Evolutionary conservation across 2,888 invertebrate genomes (phyloP).

Genomic region (Acleris cristana): DNA sequence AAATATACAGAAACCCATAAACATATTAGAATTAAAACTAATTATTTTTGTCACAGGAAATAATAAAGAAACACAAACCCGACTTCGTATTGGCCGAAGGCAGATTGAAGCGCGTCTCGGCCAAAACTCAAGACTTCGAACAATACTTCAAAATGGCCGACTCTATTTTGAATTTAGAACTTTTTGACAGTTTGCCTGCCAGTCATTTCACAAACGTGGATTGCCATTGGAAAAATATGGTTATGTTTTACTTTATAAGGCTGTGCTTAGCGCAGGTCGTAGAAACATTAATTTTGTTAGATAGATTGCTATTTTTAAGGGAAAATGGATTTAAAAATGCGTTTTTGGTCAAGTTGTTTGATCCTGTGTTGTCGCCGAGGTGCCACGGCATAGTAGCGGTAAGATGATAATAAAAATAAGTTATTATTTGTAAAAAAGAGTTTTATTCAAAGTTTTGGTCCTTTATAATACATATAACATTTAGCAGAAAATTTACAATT

Average conservation of each 20-base stretch:
- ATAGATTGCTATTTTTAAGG: conserved; percentile 89
- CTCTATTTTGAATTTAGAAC: conserved; percentile 82
- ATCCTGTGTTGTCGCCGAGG: conserved; percentile 92
- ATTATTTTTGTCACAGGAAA: conserved; percentile 59
- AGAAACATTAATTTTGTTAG: conserved; percentile 92
- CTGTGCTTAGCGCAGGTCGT: conserved; percentile 90
- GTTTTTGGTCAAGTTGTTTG: conserved; percentile 90
- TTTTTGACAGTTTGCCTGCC: conserved; percentile 66
- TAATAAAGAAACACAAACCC: conserved; percentile 63
- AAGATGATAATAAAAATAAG: conserved; percentile 56
- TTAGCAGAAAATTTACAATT: too few relatives aligned
- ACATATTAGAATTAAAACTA: not conserved
- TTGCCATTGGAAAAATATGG: conserved; percentile 83
- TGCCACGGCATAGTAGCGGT: conserved; percentile 89
- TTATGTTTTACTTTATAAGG: conserved; percentile 90
- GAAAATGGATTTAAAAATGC: conserved; percentile 83
- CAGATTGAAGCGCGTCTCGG: conserved; percentile 85
- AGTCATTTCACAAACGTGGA: conserved; percentile 54
- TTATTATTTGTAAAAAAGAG: not conserved
- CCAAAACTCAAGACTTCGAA: conserved; percentile 85
- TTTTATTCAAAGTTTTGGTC: not conserved
- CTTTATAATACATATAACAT: too few relatives aligned
- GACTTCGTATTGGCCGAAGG: conserved; percentile 60
- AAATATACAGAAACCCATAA: too few relatives aligned
- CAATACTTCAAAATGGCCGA: conserved; percentile 89